Percentiles rank a stretch among this genome's conserved stretches.
Evolutionary conservation across 2,888 invertebrate species (phyloP).

Genomic region (Clepsis dumicolana): DNA sequence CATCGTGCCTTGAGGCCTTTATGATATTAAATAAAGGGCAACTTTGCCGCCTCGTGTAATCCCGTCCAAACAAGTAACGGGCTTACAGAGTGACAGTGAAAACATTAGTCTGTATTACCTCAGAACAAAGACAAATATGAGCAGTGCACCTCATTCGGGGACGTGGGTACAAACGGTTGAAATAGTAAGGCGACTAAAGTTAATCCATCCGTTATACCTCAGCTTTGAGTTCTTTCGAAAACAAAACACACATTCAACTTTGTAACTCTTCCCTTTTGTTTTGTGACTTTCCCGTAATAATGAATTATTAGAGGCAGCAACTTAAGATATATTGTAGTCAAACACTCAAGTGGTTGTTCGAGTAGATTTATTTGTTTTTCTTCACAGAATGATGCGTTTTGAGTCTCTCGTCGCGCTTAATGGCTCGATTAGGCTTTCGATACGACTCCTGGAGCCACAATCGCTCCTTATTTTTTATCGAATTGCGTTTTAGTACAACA

Average conservation of each 20-base stretch:
- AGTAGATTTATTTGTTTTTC: conserved; percentile 77
- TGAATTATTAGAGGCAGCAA: conserved; percentile 64
- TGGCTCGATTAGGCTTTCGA: conserved; percentile 48
- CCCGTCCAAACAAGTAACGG: conserved; percentile 53
- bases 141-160: conserved; percentile 18
- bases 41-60: conserved; percentile 60
- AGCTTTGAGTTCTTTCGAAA: conserved; percentile 46
- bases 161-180: conserved; percentile 39
- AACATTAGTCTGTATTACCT: conserved; percentile 57
- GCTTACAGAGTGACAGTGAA: conserved; percentile 49
- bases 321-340: conserved; percentile 65
- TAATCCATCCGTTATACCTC: conserved; percentile 42
- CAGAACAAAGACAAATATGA: conserved; percentile 55
- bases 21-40: conserved; percentile 58
- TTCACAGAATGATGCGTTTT: conserved; percentile 67
- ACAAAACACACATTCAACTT: conserved; percentile 56
- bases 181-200: conserved; percentile 45
- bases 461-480: conserved; percentile 38
- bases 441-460: conserved; percentile 47
- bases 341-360: conserved; percentile 66
- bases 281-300: conserved; percentile 60
- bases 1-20: conserved; percentile 57
- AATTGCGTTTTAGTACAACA: conserved; percentile 11
- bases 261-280: conserved; percentile 58
- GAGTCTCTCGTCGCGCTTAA: conserved; percentile 58